Base-by-base conservation (phyloP, 1,140 invertebrate species). In the Lordiphosa stackelbergi region DNA sequence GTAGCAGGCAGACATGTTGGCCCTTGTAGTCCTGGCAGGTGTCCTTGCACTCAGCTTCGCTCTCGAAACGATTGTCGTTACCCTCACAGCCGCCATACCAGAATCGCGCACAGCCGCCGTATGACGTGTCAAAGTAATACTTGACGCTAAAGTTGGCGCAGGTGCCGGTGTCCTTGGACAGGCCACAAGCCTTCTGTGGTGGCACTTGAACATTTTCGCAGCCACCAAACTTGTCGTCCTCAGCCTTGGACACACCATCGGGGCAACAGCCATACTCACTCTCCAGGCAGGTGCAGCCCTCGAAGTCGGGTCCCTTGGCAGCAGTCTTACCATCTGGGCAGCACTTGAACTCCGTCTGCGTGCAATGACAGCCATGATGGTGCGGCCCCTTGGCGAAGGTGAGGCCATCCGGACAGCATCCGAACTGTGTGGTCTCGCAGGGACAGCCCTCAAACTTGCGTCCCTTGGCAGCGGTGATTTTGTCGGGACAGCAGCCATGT, bases 61-160 rank as follows among this genome's bases (percentile, higher is more conserved):
- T 92, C 36, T 91, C 91, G 88, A 98, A 99, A 4, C 94, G 89
- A 88, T 98, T 97, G 3, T 91, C 92, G 85, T 98, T 99, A 36
- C 97, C 97, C 0, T 94, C 94, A 86, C 96, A 98, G 24, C 97
- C 96, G 22, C 97, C 96, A 86, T 97, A 98, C 95, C 96, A 98
- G 89, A 98, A 99, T 42, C 95, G 90, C 0, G 93, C 93, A 85
- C 97, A 98, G 10, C 94, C 94, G 10, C 95, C 96, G 87, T 97
- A 97, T 16, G 92, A 90, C 55, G 92, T 92, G 77, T 98, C 95
- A 85, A 93, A 98, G 91, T 92, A 97, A 94, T 95, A 98, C 74
- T 94, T 93, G 46, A 96, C 93, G 0, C 93, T 93, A 88, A 93
- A 98, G 81, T 97, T 95, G 13, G 91, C 89, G 78, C 96, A 97